These are phyloP conservation scores for Caenorhabditis panamensis DNA, from an alignment of 2,888 invertebrate species.

Conservation along the genomic window DNA sequence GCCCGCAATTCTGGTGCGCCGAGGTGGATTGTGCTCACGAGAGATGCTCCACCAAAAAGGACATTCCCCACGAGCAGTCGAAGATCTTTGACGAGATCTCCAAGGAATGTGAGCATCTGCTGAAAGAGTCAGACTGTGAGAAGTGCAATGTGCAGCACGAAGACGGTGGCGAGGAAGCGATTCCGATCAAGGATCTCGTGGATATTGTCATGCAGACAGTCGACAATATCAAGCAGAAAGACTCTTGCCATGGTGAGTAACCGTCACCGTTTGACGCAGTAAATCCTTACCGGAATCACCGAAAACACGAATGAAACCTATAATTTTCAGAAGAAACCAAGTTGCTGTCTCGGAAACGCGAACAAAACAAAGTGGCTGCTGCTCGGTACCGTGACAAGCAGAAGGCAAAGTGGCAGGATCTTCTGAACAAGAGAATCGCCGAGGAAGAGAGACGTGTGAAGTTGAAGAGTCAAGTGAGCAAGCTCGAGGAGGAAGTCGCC, in stretches of 20 bases:
- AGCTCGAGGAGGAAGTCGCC: constrained; percentile 45
- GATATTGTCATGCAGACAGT: constrained; percentile 63
- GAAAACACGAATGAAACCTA: not conserved
- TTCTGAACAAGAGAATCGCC: constrained; percentile 21
- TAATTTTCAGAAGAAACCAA: constrained; percentile 41
- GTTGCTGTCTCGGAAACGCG: constrained; percentile 51
- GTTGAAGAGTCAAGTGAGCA: constrained; percentile 34
- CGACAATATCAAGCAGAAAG: constrained; percentile 47
- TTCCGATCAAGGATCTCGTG: constrained; percentile 62
- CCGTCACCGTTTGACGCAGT: not conserved
- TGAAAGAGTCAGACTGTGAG: constrained; percentile 55
- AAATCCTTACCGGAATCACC: too few species aligned
- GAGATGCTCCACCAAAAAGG: constrained; percentile 10
- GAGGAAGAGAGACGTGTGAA: constrained; percentile 40
- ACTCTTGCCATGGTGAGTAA: constrained; percentile 15
- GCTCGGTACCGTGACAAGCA: constrained; percentile 65
- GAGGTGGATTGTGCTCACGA: constrained; percentile 52
- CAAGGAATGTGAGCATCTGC: constrained; percentile 67
- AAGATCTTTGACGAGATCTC: constrained; percentile 65
- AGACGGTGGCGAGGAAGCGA: constrained; percentile 53
- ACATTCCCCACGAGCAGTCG: constrained; percentile 52
- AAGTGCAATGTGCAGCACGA: constrained; percentile 61
- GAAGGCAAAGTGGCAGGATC: constrained; percentile 59
- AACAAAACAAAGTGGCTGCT: constrained; percentile 67
- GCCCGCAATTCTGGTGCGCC: constrained; percentile 50